Evolutionary conservation across 2,888 invertebrate genomes (phyloP), one percentile per base, ranked within the genome.

Genomic region (Copidosoma aretas): DNA sequence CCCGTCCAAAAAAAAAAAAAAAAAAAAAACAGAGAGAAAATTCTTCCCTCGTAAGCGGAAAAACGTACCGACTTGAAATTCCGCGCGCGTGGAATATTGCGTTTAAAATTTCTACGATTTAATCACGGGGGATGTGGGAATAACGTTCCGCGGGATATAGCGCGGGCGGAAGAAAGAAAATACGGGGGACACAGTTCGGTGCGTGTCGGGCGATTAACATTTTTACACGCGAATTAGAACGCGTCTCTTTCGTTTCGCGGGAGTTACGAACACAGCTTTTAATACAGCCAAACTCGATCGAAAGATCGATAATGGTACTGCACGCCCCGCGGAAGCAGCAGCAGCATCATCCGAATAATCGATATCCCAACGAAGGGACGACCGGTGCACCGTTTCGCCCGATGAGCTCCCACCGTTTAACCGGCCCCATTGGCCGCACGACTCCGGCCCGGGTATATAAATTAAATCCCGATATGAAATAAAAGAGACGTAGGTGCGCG

Each of bases 401-500:
- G 52, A 59, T 59, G 41, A 24, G 56, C 41, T 22, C 19, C 43
- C 25, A n/a, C 25, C 17, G 17, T 22, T 15, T 17, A 21, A 46
- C 15, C 32, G 32, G 5, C 39, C 52, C 21, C 39, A 17, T n/a
- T 41, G 43, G 24, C 60, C 22, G 43, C 32, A 4, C 46, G 19
- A 14, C 60, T 15, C 19, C n/a, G 17, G 21, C 21, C 57, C 39
- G 59, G 49, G 49, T 60, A 60, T 60, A 68, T 60, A 68, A 68
- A 64, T 68, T 64, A 22, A 64, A 60, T 68, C 43, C 57, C 64
- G 21, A 57, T 52, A 64, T 60, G 61, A 58, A 61, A 68, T 60
- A 53, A 68, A 68, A 60, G 61, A 60, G 57, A 51, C 46, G 57
- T 52, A 54, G 21, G 43, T 15, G 21, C 22, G 22, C 32, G 32